A percentile compares a stretch with the other conserved stretches of the same genome.
Conservation (phyloP, 2,113 vertebrate genomes). For the Grallaria varia region DNA sequence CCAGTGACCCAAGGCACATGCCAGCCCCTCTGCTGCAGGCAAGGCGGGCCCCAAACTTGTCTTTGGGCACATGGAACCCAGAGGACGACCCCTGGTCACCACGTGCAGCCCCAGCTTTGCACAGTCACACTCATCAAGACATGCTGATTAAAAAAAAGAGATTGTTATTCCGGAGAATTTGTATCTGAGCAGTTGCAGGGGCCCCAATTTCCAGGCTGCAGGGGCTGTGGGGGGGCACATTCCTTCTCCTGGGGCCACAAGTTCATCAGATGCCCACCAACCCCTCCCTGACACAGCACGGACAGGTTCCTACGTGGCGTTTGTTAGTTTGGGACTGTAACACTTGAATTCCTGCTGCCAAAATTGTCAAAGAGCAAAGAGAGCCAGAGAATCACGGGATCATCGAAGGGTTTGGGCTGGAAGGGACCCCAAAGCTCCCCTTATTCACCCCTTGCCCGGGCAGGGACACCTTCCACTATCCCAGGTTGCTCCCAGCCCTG, state of each 20-base stretch:
- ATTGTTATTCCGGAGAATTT: not conserved
- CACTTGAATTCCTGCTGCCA: not conserved
- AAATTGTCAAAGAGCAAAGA: rapidly evolving
- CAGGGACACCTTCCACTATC: not conserved
- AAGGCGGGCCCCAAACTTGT: not conserved
- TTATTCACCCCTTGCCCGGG: not conserved
- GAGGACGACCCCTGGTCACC: not conserved
- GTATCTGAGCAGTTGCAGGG: not conserved
- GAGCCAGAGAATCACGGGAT: not conserved
- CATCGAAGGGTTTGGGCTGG: not conserved
- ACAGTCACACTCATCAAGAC: not conserved
- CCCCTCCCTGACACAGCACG: not conserved
- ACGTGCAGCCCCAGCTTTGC: not conserved
- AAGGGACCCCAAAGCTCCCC: not conserved
- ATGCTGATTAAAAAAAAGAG: not conserved
- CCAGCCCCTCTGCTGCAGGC: not conserved
- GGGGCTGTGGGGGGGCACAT: not conserved
- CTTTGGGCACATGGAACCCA: not conserved
- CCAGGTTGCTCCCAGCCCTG: not conserved
- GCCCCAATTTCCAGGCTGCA: not conserved
- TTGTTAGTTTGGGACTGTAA: not conserved
- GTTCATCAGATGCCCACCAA: not conserved
- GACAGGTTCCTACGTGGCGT: not conserved
- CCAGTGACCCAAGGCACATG: not conserved
- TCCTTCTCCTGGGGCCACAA: not conserved